Base-by-base conservation (phyloP, 2,113 vertebrate species). In the Rafetus swinhoei region DNA sequence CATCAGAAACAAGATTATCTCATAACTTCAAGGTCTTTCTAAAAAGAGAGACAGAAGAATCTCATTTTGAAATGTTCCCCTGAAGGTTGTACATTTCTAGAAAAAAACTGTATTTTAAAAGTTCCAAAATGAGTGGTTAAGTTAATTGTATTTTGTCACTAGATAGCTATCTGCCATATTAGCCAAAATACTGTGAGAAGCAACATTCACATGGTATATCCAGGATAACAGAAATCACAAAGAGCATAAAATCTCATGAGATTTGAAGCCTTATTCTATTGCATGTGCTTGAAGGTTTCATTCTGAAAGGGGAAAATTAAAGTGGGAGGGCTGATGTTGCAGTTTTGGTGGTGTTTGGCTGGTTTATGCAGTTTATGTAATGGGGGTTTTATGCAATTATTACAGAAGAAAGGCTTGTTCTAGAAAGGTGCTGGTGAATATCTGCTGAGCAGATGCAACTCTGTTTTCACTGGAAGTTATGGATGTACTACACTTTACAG, bases 1-100 rank as follows among this genome's bases (percentile, higher is more conserved):
- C 92, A 91, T 94, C 82, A 92, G 86, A 94, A 96, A 88, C 65
- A 77, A 55, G 53, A n/a, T 13, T 79, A 80, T 89, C 93, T 56
- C n/a, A 52, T 54, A 91, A 84, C n/a, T 87, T 90, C 72, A 96
- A 93, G 62, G 32, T 77, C 54, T 62, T 21, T 87, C 35, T 89
- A 95, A 90, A 91, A 94, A 84, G 92, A 93, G 82, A 86, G 86
- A 88, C 92, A 84, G 24, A 4, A 79, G 21, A 53, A 27, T 79
- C n/a, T 86, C 3, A 59, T 56, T 76, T 80, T 83, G 21, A 0
- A 52, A 29, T 7, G 57, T 6, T 76, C 14, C 9, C 92, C 91
- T 84, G 76, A 3, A 56, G 80, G 27, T 79, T 89, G 79, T 19
- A 32, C 2, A 13, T 65, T 91, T 90, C 54, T 92, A 74, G n/a